phyloP scores from a whole-genome alignment of 1,140 invertebrate species.

The Harlomillsia oculata region DNA sequence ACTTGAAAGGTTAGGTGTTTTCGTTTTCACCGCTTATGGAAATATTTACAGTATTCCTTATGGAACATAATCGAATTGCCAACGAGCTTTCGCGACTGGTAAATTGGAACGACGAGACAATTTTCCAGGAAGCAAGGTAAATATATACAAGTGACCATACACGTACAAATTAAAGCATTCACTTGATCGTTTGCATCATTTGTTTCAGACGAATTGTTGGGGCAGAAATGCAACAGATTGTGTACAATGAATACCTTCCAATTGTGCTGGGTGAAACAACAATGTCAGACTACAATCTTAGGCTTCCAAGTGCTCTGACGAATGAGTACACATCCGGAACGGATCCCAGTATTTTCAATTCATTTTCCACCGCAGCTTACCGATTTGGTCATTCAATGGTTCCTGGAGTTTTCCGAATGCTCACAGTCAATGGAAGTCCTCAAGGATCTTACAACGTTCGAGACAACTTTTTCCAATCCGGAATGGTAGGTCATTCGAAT shows the following conservation, averaged over 20 bases:
- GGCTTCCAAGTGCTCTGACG: slow-evolving; percentile 49
- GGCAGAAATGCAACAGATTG: slow-evolving; percentile 75
- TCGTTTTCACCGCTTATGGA: not conserved
- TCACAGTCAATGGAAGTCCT: not conserved
- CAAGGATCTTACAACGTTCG: slow-evolving; percentile 9
- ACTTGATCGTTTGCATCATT: not conserved
- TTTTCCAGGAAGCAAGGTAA: slow-evolving; percentile 28
- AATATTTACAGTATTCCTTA: slow-evolving; percentile 20
- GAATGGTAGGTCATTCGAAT: not conserved
- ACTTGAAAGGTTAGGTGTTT: not conserved
- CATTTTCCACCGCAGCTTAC: slow-evolving; percentile 82
- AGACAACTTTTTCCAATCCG: slow-evolving; percentile 18
- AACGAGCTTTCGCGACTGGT: not conserved
- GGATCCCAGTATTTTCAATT: slow-evolving; percentile 76
- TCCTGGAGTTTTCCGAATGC: slow-evolving; percentile 25
- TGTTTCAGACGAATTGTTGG: slow-evolving; percentile 58
- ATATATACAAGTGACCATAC: not conserved
- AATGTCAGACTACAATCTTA: slow-evolving; percentile 46
- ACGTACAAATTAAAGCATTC: not conserved
- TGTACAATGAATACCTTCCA: slow-evolving; percentile 79
- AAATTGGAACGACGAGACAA: slow-evolving; percentile 19
- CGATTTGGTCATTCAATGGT: slow-evolving; percentile 60
- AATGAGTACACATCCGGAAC: slow-evolving; percentile 58
- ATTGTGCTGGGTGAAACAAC: slow-evolving; percentile 56
- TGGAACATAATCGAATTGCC: slow-evolving; percentile 36